phyloP scores from a whole-genome alignment of 2,113 vertebrate species.

The Nyctibius bracteatus region DNA sequence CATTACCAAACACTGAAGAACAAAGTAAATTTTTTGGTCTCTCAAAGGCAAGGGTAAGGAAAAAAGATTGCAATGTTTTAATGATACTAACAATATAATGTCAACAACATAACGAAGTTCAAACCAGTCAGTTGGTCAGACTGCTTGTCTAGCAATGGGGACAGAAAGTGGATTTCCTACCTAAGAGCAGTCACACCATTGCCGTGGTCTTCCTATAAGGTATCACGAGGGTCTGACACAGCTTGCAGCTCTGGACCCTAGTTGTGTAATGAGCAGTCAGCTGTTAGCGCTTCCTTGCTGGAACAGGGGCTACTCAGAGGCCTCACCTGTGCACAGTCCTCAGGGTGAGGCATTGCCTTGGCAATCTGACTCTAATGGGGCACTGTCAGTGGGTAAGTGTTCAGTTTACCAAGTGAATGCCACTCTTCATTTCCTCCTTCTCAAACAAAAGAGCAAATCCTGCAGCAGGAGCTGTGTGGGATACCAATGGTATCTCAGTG shows the following conservation, averaged over 20 bases:
- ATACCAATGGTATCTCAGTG: neutral
- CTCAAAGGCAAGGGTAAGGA: neutral
- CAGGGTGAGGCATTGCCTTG: neutral
- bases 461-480: neutral
- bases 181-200: rapidly evolving
- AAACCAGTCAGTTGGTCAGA: neutral
- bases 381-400: neutral
- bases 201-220: neutral
- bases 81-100: neutral
- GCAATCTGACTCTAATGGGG: neutral
- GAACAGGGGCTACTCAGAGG: neutral
- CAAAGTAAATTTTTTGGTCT: neutral
- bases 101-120: neutral
- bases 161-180: neutral
- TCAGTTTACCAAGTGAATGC: neutral
- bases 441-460: neutral
- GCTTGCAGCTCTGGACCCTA: neutral
- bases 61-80: neutral
- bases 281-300: neutral
- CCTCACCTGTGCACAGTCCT: neutral
- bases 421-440: neutral
- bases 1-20: neutral
- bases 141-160: neutral
- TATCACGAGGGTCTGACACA: neutral
- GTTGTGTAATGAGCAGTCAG: neutral